Evolutionary conservation across 2,797 vertebrate genomes (phyloP), one percentile per base, ranked within the genome.

Genomic region (Coracias cyanogaster): DNA sequence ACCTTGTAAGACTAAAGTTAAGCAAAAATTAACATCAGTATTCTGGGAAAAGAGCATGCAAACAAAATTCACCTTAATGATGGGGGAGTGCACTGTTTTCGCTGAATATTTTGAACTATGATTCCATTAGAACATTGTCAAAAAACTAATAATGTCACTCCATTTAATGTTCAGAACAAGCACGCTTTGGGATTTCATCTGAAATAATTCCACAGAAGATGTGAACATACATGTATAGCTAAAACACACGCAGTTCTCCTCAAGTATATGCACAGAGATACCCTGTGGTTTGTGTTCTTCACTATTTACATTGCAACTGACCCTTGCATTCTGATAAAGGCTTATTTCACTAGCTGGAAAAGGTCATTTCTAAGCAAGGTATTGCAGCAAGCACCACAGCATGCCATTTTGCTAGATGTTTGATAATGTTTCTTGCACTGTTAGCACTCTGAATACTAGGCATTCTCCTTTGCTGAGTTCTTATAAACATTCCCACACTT

Each of bases 21-120:
- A 98, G 97, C 95, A 98, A 97, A 98, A 97, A 98, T 97, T 97
- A 98, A 95, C 97, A 98, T 98, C 96, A 89, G 93, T 89, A 93
- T 97, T 97, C 96, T 72, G 81, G 43, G 94, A 97, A 96, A 96
- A 96, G 88, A 97, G 82, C 95, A 90, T 72, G 96, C 96, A 98
- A 98, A 98, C 97, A 98, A 94, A 97, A 96, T 94, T 96, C 90
- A 91, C 97, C 95, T 89, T 92, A 94, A 90, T 96, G 97, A 97
- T 46, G 96, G 96, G 93, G 95, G 87, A 94, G 69, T 77, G 73
- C 83, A 96, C 95, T 97, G 94, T 98, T 98, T 98, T 95, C 95
- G 84, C 51, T 33, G 96, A 94, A 95, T 82, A 91, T 96, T 74
- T 87, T 95, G 97, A 97, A 94, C 93, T 89, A 82, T 31, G 90